Percentiles rank a stretch among this genome's conserved stretches.
Evolutionary conservation across 1,140 invertebrate genomes (phyloP).

Genomic region (Nephila pilipes): DNA sequence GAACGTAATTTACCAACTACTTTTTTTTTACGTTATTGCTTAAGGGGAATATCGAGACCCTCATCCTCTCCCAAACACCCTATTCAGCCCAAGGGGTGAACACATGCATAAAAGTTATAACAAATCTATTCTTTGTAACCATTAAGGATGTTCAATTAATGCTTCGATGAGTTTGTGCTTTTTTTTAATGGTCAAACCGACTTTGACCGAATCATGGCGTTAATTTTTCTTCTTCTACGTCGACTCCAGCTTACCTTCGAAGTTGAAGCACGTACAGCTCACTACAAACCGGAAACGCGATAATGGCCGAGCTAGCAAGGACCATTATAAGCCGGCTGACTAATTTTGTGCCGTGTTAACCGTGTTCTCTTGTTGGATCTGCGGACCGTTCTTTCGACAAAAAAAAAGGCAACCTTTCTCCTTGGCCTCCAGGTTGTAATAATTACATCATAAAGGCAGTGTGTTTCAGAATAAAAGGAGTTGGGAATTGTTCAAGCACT

Average conservation of each 20-base stretch:
- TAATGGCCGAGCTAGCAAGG: not conserved
- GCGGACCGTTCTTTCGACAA: not conserved
- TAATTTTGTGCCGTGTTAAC: slow-evolving; percentile 16
- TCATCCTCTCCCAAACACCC: not conserved
- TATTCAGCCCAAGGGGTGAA: not conserved
- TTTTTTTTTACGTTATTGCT: not conserved
- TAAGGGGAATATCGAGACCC: not conserved
- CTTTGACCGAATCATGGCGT: slow-evolving; percentile 23
- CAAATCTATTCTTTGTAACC: not conserved
- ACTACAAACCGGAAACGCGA: slow-evolving; percentile 30
- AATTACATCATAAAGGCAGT: not conserved
- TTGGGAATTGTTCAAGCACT: not conserved
- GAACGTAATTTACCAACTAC: not conserved
- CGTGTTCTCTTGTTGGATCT: not conserved
- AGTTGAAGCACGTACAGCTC: slow-evolving; percentile 1
- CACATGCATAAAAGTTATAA: slow-evolving; percentile 6
- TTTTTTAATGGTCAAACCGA: slow-evolving; percentile 19
- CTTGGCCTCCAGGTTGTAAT: not conserved
- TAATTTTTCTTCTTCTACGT: not conserved
- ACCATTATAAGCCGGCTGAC: slow-evolving; percentile 10
- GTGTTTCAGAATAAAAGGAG: not conserved
- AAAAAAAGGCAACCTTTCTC: not conserved
- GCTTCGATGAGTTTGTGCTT: slow-evolving; percentile 17
- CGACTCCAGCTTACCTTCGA: not conserved
- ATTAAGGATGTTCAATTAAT: slow-evolving; percentile 31